Evolutionary conservation across 1,140 invertebrate species (phyloP), one percentile per base, ranked within the genome.

Genomic region (Dendrolimus kikuchii): DNA sequence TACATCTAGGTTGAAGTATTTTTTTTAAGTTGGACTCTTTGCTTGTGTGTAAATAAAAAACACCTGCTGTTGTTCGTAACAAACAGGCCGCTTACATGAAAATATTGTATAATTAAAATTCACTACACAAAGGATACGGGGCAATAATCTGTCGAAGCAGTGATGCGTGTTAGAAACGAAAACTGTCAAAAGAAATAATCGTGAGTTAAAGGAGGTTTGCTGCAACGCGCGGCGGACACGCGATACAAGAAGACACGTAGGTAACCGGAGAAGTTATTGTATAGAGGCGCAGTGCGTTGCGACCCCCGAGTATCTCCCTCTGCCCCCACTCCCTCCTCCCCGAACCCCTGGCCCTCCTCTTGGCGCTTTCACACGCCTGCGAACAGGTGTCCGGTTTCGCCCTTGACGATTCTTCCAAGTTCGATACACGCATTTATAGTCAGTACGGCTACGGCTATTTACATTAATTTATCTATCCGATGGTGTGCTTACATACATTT

Each of bases 261-360:
- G 81, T 84, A 86, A 86, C 61, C 77, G 71, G 81, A 86, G 77
- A 74, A 71, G 70, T 70, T 70, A 86, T 86, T 86, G 79, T 86
- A 71, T 68, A 59, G 72, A 72, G 60, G 71, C 82, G 74, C 72
- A 58, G 74, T 73, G 82, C 80, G 79, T 81, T 81, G 78, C 81
- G 71, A 60, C 69, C 64, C 66, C 59, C 53, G 23, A 23, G 23
- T 23, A 3, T 23, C 23, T 23, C 23, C 23, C 23, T 23, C 23
- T 23, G 23, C 3, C 23, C 23, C 23, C 23, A 23, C 23, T 23
- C 23, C 23, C 23, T 23, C 23, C 23, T 23, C 23, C 42, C 48
- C 53, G 53, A 23, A 54, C 40, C 50, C 56, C 51, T 59, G 53
- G 48, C 43, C 61, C 39, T 51, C 44, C 44, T 49, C 51, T 41